Base-by-base conservation (phyloP, 2,888 invertebrate genomes). In the Beris morrisii region DNA sequence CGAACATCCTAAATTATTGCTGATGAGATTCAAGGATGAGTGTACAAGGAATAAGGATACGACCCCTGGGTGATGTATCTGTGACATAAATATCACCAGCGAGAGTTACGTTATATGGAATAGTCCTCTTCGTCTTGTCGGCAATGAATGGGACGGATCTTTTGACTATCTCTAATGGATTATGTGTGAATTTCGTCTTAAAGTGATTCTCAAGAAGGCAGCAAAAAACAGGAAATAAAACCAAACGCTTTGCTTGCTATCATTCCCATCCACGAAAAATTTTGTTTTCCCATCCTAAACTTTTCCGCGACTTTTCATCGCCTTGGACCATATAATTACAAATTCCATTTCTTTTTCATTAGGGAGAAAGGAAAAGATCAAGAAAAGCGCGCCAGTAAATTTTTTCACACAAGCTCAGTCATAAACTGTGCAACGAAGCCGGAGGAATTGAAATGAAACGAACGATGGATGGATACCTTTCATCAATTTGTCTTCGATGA, bases 101-200 rank as follows among this genome's bases (percentile, higher is more conserved):
- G 38, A 56, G 43, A n/a, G 38, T 56, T 15, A 15, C 15, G 43
- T 56, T 15, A 12, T 28, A 13, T 13, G 15, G n/a, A 11, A 13
- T 22, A 9, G 43, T 38, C 56, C 13, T 56, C 13, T 38, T 15
- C 56, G 43, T 15, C 43, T 15, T 38, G 15, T 5, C 43, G 9
- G 38, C 13, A 56, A 43, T 56, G 56, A 56, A 43, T 38, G 13
- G 13, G 56, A 56, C 43, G 13, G 43, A 6, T 56, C 43, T 13
- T 56, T 56, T 56, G 43, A 56, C 56, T 56, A 56, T 22, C 56
- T 22, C 11, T 56, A 43, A 56, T 56, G 56, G 56, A 56, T 56
- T 56, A 30, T 56, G 38, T 56, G 56, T 56, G 38, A 43, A 56
- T 56, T 43, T 15, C 43, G 22, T 56, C 43, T 56, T n/a, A 5